phyloP scores from a whole-genome alignment of 1,140 invertebrate species.

The Saccostrea cuccullata region DNA sequence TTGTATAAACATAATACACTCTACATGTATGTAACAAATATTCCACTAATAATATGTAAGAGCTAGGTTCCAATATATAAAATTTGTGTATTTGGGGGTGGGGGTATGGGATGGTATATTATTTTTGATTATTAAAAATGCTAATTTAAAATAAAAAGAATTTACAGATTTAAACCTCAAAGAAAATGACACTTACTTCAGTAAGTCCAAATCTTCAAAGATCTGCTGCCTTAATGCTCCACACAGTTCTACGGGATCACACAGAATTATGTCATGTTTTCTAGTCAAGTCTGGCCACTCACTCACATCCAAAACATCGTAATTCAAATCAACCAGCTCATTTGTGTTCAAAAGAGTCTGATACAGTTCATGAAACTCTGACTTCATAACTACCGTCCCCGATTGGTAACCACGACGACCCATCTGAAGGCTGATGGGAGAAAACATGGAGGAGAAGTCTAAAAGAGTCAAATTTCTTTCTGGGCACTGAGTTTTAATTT shows the following conservation, averaged over 20 bases:
- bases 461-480: slow-evolving; percentile 48
- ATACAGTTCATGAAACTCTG: slow-evolving; percentile 54
- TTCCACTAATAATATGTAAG: too few species aligned
- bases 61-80: too few species aligned
- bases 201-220: slow-evolving; percentile 69
- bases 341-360: slow-evolving; percentile 58
- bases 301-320: slow-evolving; percentile 42
- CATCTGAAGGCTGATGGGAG: slow-evolving; percentile 65
- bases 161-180: neutral
- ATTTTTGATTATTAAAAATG: neutral
- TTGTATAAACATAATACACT: too few species aligned
- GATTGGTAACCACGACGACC: slow-evolving; percentile 51
- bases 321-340: slow-evolving; percentile 43
- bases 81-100: too few species aligned
- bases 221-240: slow-evolving; percentile 69
- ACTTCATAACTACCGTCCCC: slow-evolving; percentile 55
- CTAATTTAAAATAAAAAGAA: neutral
- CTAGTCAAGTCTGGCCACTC: neutral
- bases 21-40: neutral
- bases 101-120: neutral
- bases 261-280: slow-evolving; percentile 60
- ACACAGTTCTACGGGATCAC: slow-evolving; percentile 69
- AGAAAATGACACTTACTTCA: slow-evolving; percentile 58
- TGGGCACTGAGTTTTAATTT: slow-evolving; percentile 9
- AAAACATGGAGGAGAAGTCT: slow-evolving; percentile 60